Evolutionary conservation across 2,113 vertebrate genomes (phyloP).

Genomic region (Lutjanus erythropterus): DNA sequence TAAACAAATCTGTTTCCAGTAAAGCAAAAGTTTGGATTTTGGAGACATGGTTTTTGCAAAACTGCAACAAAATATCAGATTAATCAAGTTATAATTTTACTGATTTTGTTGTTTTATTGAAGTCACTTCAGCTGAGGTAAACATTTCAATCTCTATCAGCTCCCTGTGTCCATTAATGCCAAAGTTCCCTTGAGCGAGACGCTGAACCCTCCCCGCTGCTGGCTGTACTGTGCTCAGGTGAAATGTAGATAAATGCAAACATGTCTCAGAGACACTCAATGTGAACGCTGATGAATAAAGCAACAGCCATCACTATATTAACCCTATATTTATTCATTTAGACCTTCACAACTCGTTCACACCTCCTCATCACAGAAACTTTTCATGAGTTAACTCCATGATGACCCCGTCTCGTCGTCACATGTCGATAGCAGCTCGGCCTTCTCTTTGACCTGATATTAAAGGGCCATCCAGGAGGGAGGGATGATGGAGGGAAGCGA

Average conservation of each 20-base stretch:
- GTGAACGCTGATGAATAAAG: not conserved
- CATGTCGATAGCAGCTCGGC: constrained; percentile 14
- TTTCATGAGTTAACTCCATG: not conserved
- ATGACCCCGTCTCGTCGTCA: constrained; percentile 14
- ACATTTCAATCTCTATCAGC: not conserved
- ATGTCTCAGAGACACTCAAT: not conserved
- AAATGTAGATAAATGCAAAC: constrained; percentile 27
- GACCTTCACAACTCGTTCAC: not conserved
- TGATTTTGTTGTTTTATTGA: not conserved
- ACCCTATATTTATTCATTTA: not conserved
- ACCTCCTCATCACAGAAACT: not conserved
- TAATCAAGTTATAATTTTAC: not conserved
- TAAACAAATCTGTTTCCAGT: not conserved
- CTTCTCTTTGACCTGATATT: constrained; percentile 52
- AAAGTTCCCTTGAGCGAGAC: constrained; percentile 20
- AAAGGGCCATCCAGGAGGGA: constrained; percentile 42
- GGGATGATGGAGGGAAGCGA: constrained; percentile 63
- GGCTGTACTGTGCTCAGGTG: constrained; percentile 27
- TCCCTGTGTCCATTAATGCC: not conserved
- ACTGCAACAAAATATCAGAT: not conserved
- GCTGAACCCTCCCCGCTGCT: not conserved
- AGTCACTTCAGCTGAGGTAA: not conserved
- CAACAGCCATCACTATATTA: not conserved
- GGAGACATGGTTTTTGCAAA: too few relatives aligned
- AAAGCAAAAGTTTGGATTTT: too few relatives aligned